Evolutionary conservation across 1,140 invertebrate genomes (phyloP).

Genomic region (Glomeris maerens): DNA sequence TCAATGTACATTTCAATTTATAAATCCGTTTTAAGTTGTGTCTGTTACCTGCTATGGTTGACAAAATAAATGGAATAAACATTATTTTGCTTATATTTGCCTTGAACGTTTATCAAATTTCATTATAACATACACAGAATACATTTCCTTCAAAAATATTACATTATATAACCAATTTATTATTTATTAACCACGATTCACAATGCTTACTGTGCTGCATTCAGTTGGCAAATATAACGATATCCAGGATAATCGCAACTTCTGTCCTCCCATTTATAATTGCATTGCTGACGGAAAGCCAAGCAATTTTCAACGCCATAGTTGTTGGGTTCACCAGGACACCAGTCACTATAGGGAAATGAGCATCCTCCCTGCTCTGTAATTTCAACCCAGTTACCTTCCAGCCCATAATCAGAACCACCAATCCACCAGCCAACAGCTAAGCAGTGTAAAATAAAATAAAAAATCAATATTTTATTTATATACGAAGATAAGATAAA

Average conservation of each 20-base stretch:
- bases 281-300: background rate
- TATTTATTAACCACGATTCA: too few relatives aligned
- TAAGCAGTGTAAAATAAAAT: background rate
- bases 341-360: background rate
- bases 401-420: background rate
- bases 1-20: too few relatives aligned
- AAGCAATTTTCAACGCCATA: background rate
- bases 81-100: too few relatives aligned
- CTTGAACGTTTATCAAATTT: too few relatives aligned
- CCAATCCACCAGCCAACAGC: background rate
- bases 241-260: background rate
- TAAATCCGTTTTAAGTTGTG: too few relatives aligned
- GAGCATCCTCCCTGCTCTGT: background rate
- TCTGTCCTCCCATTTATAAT: background rate
- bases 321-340: background rate
- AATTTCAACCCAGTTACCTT: background rate
- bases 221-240: background rate
- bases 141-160: too few relatives aligned
- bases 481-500: background rate
- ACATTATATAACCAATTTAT: too few relatives aligned
- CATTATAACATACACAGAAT: too few relatives aligned
- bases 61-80: too few relatives aligned
- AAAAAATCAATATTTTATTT: too few relatives aligned
- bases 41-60: too few relatives aligned
- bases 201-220: too few relatives aligned